Base-by-base conservation (phyloP, 1,140 invertebrate genomes). In the Drosophila auraria region DNA sequence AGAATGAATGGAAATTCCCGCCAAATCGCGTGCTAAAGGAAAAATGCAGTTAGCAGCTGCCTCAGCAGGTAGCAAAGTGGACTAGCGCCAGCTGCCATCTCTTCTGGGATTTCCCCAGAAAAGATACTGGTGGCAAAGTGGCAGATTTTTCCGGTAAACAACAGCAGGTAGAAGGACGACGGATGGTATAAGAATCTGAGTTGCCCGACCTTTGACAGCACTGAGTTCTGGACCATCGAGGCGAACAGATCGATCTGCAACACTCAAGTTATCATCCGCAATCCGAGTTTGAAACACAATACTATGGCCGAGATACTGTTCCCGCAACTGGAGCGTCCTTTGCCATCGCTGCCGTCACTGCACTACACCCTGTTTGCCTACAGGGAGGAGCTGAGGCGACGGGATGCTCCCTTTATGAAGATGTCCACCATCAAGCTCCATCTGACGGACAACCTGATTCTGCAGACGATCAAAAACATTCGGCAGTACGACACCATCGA, bases 351-450 rank as follows among this genome's bases (percentile, higher is more conserved):
- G 17, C 86, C 86, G 0, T 91, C 89, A 1, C 44, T 91, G 42
- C 89, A 73, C 20, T 91, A 91, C 50, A 91, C 84, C 0, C 80
- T 91, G 2, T 91, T 73, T 23, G 82, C 82, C 36, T 91, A 91
- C 36, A 68, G 89, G 45, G 82, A 91, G 82, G 89, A 91, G 36
- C 51, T 91, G 47, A 63, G 89, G 3, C 84, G 83, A 0, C 70
- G 77, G 2, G 68, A 90, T 33, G 49, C 77, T 0, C 78, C 84
- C 20, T 91, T 86, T 45, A 86, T 91, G 77, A 84, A 84, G 59
- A 82, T 90, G 76, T 91, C 89, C 47, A 86, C 82, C 33, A 87
- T 91, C n/a, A 91, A 91, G 33, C 53, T 91, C 14, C 83, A 91
- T 20, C 51, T 91, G 33, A 91, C 89, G 53, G 89, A 91, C 30